phyloP scores from a whole-genome alignment of 2,113 vertebrate genomes.

The Coregonus clupeaformis region DNA sequence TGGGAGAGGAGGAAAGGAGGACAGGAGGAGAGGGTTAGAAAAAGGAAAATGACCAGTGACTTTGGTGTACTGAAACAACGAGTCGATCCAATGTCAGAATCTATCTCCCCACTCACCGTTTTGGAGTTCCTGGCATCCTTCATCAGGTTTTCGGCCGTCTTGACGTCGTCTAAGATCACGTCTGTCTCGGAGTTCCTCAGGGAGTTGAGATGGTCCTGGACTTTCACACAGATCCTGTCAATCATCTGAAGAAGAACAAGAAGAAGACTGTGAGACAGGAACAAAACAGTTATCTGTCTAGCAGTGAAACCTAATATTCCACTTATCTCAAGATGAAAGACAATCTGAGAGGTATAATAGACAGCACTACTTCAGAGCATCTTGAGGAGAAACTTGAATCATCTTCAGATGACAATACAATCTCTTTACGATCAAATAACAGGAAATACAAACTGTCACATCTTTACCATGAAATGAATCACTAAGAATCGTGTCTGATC shows the following conservation, averaged over 20 bases:
- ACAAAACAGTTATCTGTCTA: background rate
- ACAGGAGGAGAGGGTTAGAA: no score
- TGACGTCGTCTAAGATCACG: slow-evolving; percentile 86
- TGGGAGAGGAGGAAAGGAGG: no score
- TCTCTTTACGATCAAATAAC: background rate
- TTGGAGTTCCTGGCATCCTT: slow-evolving; percentile 96
- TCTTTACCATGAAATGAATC: background rate
- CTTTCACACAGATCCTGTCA: slow-evolving; percentile 95
- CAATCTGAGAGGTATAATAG: background rate
- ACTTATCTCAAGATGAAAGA: background rate
- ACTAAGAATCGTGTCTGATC: background rate
- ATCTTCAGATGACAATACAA: background rate
- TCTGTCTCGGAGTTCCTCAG: slow-evolving; percentile 85
- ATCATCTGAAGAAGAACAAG: slow-evolving; percentile 81
- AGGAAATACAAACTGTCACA: background rate
- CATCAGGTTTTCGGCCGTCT: slow-evolving; percentile 87
- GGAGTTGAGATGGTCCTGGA: slow-evolving; percentile 97
- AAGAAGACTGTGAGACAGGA: background rate
- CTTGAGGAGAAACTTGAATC: background rate
- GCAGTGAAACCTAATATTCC: background rate
- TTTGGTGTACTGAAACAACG: no score
- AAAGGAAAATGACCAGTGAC: no score
- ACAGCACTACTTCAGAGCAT: background rate
- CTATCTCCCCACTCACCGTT: slow-evolving; percentile 73
- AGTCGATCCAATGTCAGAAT: background rate